Evolutionary conservation across 53 echinoderm and acorn worm genomes (phyloP).

Genomic region (Henricia sp.): DNA sequence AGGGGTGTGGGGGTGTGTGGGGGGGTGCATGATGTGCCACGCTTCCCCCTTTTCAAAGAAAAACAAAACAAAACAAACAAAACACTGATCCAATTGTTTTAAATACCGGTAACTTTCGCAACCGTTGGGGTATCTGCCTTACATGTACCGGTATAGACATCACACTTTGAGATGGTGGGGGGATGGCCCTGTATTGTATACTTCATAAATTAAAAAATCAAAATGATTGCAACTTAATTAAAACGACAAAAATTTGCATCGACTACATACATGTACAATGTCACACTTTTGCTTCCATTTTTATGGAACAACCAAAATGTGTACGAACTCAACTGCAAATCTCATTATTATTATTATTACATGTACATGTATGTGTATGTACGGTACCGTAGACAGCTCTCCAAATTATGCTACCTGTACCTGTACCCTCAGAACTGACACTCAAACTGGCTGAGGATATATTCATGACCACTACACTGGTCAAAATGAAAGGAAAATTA

Average conservation of each 20-base stretch:
- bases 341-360: too few species aligned
- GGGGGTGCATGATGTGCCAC: not conserved
- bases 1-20: too few species aligned
- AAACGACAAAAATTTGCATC: not conserved
- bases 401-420: not conserved
- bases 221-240: not conserved
- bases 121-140: not conserved
- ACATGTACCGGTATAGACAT: not conserved
- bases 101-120: not conserved
- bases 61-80: too few species aligned
- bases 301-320: not conserved
- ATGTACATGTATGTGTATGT: not conserved
- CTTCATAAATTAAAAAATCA: not conserved
- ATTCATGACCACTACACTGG: slow-evolving; percentile 27
- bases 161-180: not conserved
- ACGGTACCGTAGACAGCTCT: too few species aligned
- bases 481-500: slow-evolving; percentile 7
- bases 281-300: too few species aligned
- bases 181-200: not conserved
- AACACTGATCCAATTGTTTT: not conserved
- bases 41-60: too few species aligned
- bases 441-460: not conserved
- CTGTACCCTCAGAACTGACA: slow-evolving; percentile 5
- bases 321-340: not conserved
- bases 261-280: not conserved